Evolutionary conservation across 1,140 invertebrate genomes (phyloP).

Genomic region (Brachionus calyciflorus): DNA sequence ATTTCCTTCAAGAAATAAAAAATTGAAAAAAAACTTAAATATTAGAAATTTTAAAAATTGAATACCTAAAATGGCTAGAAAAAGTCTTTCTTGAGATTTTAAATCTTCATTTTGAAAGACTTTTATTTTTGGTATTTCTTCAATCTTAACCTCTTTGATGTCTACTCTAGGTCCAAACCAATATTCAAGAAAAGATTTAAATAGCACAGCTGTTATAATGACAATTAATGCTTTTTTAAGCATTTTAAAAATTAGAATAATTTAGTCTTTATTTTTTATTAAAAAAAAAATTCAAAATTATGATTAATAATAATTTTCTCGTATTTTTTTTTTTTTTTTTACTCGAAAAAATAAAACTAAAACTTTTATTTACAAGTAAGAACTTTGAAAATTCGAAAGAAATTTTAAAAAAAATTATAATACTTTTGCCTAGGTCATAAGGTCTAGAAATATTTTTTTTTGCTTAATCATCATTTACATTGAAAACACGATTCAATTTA

Average conservation of each 20-base stretch:
- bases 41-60: not conserved
- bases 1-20: not conserved
- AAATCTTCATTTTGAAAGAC: not conserved
- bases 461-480: too few relatives aligned
- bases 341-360: too few relatives aligned
- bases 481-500: too few relatives aligned
- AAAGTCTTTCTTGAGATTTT: not conserved
- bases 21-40: not conserved
- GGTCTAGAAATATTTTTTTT: too few relatives aligned
- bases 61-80: constrained; percentile 1
- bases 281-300: too few relatives aligned
- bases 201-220: constrained; percentile 1
- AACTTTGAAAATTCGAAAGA: too few relatives aligned
- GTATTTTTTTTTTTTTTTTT: too few relatives aligned
- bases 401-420: too few relatives aligned
- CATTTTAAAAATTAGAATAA: not conserved
- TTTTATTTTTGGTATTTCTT: not conserved
- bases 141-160: not conserved
- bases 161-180: not conserved
- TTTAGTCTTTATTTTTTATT: too few relatives aligned
- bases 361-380: too few relatives aligned
- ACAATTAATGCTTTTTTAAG: constrained; percentile 30
- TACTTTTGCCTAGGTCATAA: too few relatives aligned
- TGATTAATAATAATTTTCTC: too few relatives aligned
- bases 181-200: constrained; percentile 15